Evolutionary conservation across 2,797 vertebrate genomes (phyloP), one percentile per base, ranked within the genome.

Genomic region (Gambelia wislizenii): DNA sequence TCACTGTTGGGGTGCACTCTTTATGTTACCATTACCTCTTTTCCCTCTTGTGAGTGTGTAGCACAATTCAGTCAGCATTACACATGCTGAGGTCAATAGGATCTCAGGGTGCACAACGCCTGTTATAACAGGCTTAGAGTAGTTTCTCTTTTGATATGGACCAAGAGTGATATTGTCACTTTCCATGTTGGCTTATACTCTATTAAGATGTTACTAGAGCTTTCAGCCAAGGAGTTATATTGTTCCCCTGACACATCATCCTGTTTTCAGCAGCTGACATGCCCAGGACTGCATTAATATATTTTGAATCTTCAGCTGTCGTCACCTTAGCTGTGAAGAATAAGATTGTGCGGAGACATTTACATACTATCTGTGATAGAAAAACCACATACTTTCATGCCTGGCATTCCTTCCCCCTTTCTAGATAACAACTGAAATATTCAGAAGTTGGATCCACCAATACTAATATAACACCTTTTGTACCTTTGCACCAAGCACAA

Each of bases 301-400:
- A 74, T 89, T 89, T 52, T 80, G 83, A 85, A 74, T 59, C 54
- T 22, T 49, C 13, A 30, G 52, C 30, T 70, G 42, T 56, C 54
- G 54, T 36, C n/a, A 52, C 33, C 64, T n/a, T 47, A 44, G 13
- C 77, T n/a, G 42, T 54, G n/a, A 74, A 61, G 14, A 47, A 44
- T 56, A 39, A 6, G 49, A 69, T 77, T 59, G 52, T 88, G 72
- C 33, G 39, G 39, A 16, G 14, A 33, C 27, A 67, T 83, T 83
- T 82, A 42, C 25, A 82, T 64, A 64, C n/a, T 49, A 47, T 18
- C 42, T 47, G 44, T 49, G 82, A 83, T 20, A 49, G 14, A 18
- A 67, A 83, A 83, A 52, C 27, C 36, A 27, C 36, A 64, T 39
- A 12, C 36, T 70, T 64, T 6, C 33, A 70, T 42, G 8, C 44